phyloP scores from a whole-genome alignment of 2,113 vertebrate species.

The Sorex fumeus region DNA sequence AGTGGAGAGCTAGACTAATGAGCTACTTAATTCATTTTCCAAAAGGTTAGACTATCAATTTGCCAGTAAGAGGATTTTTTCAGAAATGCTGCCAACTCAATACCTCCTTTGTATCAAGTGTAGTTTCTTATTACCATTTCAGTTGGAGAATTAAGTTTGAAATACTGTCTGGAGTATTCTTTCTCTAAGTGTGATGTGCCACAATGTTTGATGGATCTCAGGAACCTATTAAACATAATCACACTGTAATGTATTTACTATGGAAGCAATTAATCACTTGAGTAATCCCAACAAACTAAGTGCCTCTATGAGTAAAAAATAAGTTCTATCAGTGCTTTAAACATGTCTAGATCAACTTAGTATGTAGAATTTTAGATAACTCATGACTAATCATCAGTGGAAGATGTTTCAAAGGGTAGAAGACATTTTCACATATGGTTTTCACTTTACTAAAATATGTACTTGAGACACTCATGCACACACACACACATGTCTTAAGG shows the following conservation, averaged over 20 bases:
- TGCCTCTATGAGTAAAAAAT: slow-evolving; percentile 2
- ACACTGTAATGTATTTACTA: slow-evolving; percentile 49
- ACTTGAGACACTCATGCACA: background rate
- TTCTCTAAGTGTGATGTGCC: slow-evolving; percentile 56
- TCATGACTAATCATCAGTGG: background rate
- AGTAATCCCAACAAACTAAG: slow-evolving; percentile 50
- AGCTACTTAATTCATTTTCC: slow-evolving; percentile 70
- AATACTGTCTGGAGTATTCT: slow-evolving; percentile 70
- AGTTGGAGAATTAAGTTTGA: slow-evolving; percentile 74
- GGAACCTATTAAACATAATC: slow-evolving; percentile 67
- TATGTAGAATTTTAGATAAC: background rate
- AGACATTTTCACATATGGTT: background rate
- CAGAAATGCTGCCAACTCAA: slow-evolving; percentile 64
- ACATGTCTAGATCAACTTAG: background rate
- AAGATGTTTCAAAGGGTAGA: background rate
- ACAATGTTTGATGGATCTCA: slow-evolving; percentile 66
- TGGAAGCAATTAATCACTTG: slow-evolving; percentile 42
- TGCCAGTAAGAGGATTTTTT: slow-evolving; percentile 64
- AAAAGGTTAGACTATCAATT: slow-evolving; percentile 59
- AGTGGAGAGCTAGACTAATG: slow-evolving; percentile 55
- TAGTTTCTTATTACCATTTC: slow-evolving; percentile 74
- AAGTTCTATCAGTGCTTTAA: background rate
- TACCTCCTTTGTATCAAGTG: slow-evolving; percentile 72
- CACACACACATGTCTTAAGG: background rate
- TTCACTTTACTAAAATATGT: background rate